Evolutionary conservation across 2,113 vertebrate genomes (phyloP).

Genomic region (Stomatorhinus ivindoensis): DNA sequence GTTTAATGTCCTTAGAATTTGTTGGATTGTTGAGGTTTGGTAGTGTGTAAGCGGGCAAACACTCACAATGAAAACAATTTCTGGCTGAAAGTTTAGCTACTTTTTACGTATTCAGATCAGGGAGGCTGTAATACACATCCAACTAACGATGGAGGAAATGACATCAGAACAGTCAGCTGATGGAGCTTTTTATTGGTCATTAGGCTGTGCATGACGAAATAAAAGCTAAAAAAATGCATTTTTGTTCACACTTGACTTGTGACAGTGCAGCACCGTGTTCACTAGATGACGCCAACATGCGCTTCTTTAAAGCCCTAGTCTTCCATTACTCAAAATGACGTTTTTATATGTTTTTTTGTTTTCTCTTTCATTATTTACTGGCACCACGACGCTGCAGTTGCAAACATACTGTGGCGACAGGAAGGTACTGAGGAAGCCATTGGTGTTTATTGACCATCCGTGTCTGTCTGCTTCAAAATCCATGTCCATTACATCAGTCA

Average conservation of each 20-base stretch:
- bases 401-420: conserved; percentile 97
- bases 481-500: conserved; percentile 10
- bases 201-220: not conserved
- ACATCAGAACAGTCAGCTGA: not conserved
- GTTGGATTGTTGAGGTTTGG: not conserved
- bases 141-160: no score
- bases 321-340: conserved; percentile 5
- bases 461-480: conserved; percentile 48
- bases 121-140: not conserved
- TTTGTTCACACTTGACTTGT: conserved; percentile 34
- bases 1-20: not conserved
- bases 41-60: not conserved
- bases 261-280: conserved; percentile 17
- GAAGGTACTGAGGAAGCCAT: conserved; percentile 78
- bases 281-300: not conserved
- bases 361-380: conserved; percentile 44
- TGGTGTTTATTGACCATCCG: conserved; percentile 50
- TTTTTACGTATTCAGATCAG: not conserved
- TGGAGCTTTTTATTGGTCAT: not conserved
- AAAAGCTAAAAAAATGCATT: conserved; percentile 29
- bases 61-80: not conserved
- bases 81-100: not conserved
- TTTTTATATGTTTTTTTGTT: conserved; percentile 17
- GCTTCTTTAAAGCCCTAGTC: not conserved
- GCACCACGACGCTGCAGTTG: conserved; percentile 71